A percentile compares a stretch with the other conserved stretches of the same genome.
These are phyloP conservation scores for Brachypteracias leptosomus DNA, from an alignment of 2,113 vertebrate genomes.

Conservation along the genomic window DNA sequence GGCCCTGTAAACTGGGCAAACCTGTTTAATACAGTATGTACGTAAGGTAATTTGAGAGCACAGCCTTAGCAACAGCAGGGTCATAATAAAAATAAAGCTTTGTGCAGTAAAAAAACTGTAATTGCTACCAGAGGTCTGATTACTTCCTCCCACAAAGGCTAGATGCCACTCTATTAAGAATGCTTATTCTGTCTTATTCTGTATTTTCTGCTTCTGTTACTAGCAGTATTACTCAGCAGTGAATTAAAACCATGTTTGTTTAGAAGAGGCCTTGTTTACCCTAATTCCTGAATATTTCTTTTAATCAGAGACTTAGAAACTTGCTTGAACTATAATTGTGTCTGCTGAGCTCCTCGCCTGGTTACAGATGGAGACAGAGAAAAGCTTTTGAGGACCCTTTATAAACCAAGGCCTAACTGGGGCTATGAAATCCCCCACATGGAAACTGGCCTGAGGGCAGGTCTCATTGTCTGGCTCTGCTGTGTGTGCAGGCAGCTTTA, in stretches of 20 bases:
- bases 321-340: neutral
- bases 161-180: neutral
- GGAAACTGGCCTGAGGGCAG: constrained; percentile 7
- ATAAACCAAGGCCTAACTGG: neutral
- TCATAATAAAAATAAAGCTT: constrained; percentile 29
- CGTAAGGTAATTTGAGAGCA: neutral
- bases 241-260: neutral
- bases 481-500: neutral
- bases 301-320: neutral
- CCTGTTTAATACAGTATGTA: neutral
- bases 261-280: neutral
- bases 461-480: neutral
- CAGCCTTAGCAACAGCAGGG: neutral
- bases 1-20: neutral
- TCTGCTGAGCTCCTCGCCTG: neutral
- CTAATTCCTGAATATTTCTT: neutral
- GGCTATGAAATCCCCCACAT: neutral
- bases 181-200: neutral
- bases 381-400: neutral
- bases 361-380: neutral
- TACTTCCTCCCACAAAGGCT: neutral
- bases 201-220: neutral
- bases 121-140: constrained; percentile 21
- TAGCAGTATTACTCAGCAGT: neutral
- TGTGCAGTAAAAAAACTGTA: neutral